phyloP scores from a whole-genome alignment of 2,888 invertebrate species.

The Andrena praecox region DNA sequence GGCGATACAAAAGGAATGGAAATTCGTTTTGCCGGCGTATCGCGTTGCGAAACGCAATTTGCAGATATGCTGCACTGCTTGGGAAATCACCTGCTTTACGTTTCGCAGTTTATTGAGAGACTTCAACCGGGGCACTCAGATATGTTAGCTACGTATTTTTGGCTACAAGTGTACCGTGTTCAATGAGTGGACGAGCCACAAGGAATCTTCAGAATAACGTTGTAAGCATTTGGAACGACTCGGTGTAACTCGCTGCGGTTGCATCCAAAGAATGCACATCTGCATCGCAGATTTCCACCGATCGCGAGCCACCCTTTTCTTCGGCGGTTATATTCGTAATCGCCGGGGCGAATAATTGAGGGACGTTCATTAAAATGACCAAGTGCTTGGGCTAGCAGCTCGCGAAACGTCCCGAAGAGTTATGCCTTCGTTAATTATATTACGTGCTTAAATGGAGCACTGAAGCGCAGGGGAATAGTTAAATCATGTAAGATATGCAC shows the following conservation, averaged over 20 bases:
- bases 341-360: slow-evolving; percentile 24
- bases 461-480: slow-evolving; percentile 10
- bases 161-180: too few relatives aligned
- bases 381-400: slow-evolving; percentile 11
- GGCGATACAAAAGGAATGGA: slow-evolving; percentile 6
- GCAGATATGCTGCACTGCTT: too few relatives aligned
- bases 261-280: slow-evolving; percentile 23
- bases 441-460: slow-evolving; percentile 21
- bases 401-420: slow-evolving; percentile 26
- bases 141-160: too few relatives aligned
- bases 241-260: background rate
- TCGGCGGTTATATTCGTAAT: slow-evolving; percentile 19
- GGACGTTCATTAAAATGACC: slow-evolving; percentile 20
- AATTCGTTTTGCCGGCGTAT: background rate
- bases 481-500: background rate
- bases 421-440: slow-evolving; percentile 41
- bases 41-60: background rate
- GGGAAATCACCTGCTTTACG: too few relatives aligned
- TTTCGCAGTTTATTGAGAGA: too few relatives aligned
- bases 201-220: too few relatives aligned
- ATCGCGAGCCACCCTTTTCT: background rate
- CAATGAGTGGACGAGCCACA: too few relatives aligned
- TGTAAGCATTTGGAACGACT: background rate
- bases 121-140: too few relatives aligned
- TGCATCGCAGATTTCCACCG: slow-evolving; percentile 33